Evolutionary conservation across 1,140 invertebrate genomes (phyloP).

Genomic region (Daktulosphaira vitifoliae): DNA sequence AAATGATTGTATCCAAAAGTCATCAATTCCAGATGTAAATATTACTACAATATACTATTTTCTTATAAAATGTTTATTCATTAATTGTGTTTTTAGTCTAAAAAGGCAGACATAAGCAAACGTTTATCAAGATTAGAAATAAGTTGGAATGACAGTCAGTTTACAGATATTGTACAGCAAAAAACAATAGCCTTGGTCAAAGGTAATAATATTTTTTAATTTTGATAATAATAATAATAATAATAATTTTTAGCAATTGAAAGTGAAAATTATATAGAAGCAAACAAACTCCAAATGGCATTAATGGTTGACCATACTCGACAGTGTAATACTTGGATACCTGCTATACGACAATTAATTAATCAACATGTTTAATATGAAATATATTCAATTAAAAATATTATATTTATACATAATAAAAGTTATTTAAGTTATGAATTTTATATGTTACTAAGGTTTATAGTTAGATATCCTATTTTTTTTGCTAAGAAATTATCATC

Average conservation of each 20-base stretch:
- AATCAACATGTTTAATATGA: neutral
- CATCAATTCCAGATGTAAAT: constrained; percentile 9
- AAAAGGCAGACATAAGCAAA: constrained; percentile 12
- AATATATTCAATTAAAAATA: too few relatives aligned
- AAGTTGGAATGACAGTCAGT: constrained; percentile 24
- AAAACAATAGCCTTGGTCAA: constrained; percentile 19
- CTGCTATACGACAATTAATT: constrained; percentile 22
- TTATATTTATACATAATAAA: too few relatives aligned
- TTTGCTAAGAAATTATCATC: too few relatives aligned
- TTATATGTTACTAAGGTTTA: too few relatives aligned
- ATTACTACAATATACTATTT: neutral
- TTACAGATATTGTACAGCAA: constrained; percentile 16
- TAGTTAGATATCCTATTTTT: too few relatives aligned
- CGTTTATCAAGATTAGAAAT: constrained; percentile 2
- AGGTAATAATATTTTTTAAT: neutral
- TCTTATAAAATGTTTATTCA: neutral
- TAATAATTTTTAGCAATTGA: constrained; percentile 8
- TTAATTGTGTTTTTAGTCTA: neutral
- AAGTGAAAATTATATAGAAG: neutral
- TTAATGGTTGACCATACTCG: constrained; percentile 23
- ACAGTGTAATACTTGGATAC: constrained; percentile 26
- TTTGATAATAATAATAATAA: neutral
- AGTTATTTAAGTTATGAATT: too few relatives aligned
- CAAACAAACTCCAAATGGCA: constrained; percentile 26
- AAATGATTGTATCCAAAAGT: constrained; percentile 3